Evolutionary conservation across 2,888 invertebrate species (phyloP).

Genomic region (Eupithecia subumbrata): DNA sequence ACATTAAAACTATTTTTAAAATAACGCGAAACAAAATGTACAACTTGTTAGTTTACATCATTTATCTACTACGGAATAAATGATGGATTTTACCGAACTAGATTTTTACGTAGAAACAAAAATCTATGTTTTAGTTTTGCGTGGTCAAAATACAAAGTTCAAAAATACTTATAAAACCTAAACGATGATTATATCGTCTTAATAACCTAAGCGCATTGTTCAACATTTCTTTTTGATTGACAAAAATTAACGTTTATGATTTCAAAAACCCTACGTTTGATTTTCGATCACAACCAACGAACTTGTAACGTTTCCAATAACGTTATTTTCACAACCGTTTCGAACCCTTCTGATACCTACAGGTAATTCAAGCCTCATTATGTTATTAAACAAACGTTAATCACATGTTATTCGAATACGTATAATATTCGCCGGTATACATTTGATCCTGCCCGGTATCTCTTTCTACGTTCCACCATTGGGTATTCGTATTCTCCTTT

Average conservation of each 20-base stretch:
- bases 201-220: not conserved
- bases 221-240: not conserved
- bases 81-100: constrained; percentile 7
- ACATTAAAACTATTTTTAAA: constrained; percentile 36
- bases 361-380: constrained; percentile 34
- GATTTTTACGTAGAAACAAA: not conserved
- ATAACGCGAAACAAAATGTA: constrained; percentile 33
- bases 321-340: constrained; percentile 15
- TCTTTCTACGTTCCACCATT: constrained; percentile 71
- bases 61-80: constrained; percentile 33
- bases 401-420: constrained; percentile 58
- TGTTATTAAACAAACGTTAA: constrained; percentile 16
- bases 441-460: constrained; percentile 68
- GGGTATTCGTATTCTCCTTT: constrained; percentile 55
- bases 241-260: not conserved
- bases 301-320: constrained; percentile 1
- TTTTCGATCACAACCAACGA: constrained; percentile 22
- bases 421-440: constrained; percentile 70
- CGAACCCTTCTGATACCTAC: constrained; percentile 21
- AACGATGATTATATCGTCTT: not conserved
- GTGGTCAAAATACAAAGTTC: not conserved
- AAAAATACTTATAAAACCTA: not conserved
- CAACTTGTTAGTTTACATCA: constrained; percentile 34
- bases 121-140: not conserved
- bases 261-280: constrained; percentile 14